Base-by-base conservation (phyloP, 1,140 invertebrate genomes). In the Calycopis cecrops region DNA sequence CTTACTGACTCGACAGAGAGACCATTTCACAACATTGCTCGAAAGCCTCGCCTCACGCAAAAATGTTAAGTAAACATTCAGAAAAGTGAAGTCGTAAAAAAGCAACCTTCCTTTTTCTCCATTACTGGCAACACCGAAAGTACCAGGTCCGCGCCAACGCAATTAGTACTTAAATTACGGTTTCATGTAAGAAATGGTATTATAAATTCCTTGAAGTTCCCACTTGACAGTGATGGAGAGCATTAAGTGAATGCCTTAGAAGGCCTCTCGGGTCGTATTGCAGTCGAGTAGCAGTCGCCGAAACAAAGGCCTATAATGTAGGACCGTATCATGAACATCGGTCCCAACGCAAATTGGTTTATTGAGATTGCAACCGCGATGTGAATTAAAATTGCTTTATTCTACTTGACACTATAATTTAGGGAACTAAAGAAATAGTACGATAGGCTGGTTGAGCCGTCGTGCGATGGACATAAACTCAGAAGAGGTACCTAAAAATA, bases 261-360 rank as follows among this genome's bases (percentile, higher is more conserved):
- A 35, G 47, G 35, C 21, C 38, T 44, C 48, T 50, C 48, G 38
- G 56, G 34, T 54, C 60, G 48, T 67, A 67, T 61, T 63, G 55
- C 59, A 63, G 51, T 42, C 51, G 12, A 33, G 21, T 34, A 28
- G 21, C 48, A 18, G 71, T 65, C 58, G 50, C 71, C 70, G 67
- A 69, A 78, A 80, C 77, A 80, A 78, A 80, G 66, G 71, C 37
- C 66, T 65, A 71, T 77, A 81, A 79, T 74, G 67, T 71, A 81
- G 57, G 62, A 61, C 65, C 66, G 63, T 79, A 73, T 72, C 71
- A 52, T 62, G 56, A 62, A 48, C 68, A 71, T 74, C 71, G 62
- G 58, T 61, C 63, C 73, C 64, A 65, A 75, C 76, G 69, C 76
- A 78, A 82, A 82, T 82, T 79, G 71, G 76, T 82, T 82, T 82